Conservation (phyloP, 2,797 vertebrate genomes). For the Antrozous pallidus region DNA sequence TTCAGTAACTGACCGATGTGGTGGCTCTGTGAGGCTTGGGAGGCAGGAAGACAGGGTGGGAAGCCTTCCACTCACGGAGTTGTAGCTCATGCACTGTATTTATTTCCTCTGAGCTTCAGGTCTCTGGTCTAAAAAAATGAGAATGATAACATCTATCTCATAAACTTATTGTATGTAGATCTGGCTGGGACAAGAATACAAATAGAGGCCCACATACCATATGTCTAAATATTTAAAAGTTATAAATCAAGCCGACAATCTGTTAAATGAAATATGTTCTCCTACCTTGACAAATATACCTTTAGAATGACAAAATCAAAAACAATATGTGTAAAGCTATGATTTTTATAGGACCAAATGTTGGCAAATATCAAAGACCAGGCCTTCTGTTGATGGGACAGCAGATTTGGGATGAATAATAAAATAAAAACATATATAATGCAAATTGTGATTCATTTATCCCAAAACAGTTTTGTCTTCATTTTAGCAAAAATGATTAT, state of each 20-base stretch:
- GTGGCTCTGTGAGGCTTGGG: background rate
- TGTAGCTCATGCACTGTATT: background rate
- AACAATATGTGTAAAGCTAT: conserved; percentile 38
- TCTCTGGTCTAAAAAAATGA: conserved; percentile 14
- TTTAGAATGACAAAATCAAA: conserved; percentile 60
- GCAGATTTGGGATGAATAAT: background rate
- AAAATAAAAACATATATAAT: conserved; percentile 13
- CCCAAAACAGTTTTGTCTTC: background rate
- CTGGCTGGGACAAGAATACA: conserved; percentile 34
- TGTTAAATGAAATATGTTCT: conserved; percentile 63
- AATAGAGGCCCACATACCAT: conserved; percentile 44
- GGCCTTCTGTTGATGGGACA: conserved; percentile 31
- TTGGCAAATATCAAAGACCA: conserved; percentile 57
- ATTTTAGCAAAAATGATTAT: conserved; percentile 14
- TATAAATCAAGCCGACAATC: conserved; percentile 64
- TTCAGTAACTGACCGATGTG: background rate
- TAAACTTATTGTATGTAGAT: conserved; percentile 19
- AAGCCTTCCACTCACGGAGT: background rate
- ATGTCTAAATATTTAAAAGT: conserved; percentile 69
- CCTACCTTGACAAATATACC: conserved; percentile 53
- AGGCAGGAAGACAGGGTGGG: background rate
- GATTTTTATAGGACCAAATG: conserved; percentile 51
- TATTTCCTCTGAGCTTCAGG: conserved; percentile 5
- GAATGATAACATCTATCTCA: background rate
- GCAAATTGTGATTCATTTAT: background rate